Evolutionary conservation across 1,140 invertebrate genomes (phyloP), one percentile per base, ranked within the genome.

Genomic region (Caenorhabditis tropicalis): DNA sequence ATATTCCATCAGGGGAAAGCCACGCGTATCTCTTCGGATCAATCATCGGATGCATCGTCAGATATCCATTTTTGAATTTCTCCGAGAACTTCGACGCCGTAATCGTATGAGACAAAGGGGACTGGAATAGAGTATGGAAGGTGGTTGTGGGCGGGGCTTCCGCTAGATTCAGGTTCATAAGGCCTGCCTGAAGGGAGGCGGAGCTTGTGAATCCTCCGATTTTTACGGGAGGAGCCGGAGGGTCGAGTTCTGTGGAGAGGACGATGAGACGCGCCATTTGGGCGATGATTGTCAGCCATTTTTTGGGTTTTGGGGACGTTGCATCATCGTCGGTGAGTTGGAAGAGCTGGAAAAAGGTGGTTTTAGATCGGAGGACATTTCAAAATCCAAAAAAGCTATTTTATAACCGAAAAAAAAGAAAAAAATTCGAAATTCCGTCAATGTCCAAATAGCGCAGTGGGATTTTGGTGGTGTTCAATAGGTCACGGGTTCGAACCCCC

Each of bases 11-110:
- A 10, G 79, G 79, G 7, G 48, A 51, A 12, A 81, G 79, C 79
- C 79, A 81, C 27, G 79, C 79, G 48, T 53, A 81, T 39, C 79
- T 12, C 19, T 81, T 36, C 21, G 79, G 79, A 10, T 81, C 79
- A 15, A 53, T 53, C 24, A 24, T 33, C 24, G 79, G 79, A 29
- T 53, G 48, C 48, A 81, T 51, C 16, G 48, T 53, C 24, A 81
- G 24, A 46, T 43, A 74, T 39, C 65, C 65, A n/a, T 74, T 74
- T 43, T 74, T 74, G 65, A 74, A 74, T 74, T 74, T 74, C 12
- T 74, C 65, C 19, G 65, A 74, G 21, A 74, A 74, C 27, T 74
- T 74, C 36, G 65, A 74, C 4, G 36, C 21, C 6, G 12, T 36
- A 43, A 74, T 74, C n/a, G 36, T 74, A 21, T 74, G 65, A 3